Evolutionary conservation across 2,888 invertebrate genomes (phyloP).

Genomic region (Ethmia dodecea): DNA sequence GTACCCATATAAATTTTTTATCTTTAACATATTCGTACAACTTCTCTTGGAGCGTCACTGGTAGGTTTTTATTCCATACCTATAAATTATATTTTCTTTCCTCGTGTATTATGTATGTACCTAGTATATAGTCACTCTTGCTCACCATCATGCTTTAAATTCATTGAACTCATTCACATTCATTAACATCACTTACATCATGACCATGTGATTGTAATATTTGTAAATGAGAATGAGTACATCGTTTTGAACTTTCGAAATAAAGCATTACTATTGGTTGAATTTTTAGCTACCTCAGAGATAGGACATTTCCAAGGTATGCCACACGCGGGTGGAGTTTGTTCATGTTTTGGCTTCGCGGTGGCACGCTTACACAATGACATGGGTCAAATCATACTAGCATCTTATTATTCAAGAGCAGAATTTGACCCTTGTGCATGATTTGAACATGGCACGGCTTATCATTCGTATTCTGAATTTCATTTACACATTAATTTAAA

Average conservation of each 20-base stretch:
- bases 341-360: conserved; percentile 58
- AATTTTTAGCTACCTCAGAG: conserved; percentile 90
- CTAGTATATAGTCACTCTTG: not conserved
- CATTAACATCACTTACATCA: conserved; percentile 3
- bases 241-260: conserved; percentile 12
- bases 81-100: too few relatives aligned
- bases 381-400: conserved; percentile 23
- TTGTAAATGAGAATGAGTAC: not conserved
- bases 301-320: conserved; percentile 96
- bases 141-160: conserved; percentile 10
- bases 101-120: too few relatives aligned
- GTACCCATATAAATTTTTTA: too few relatives aligned
- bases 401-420: too few relatives aligned
- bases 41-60: not conserved
- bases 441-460: conserved; percentile 65
- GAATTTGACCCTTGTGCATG: too few relatives aligned
- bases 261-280: conserved; percentile 50
- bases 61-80: too few relatives aligned
- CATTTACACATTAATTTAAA: conserved; percentile 10
- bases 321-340: conserved; percentile 50
- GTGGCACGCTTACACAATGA: conserved; percentile 61
- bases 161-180: conserved; percentile 8
- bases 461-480: conserved; percentile 14
- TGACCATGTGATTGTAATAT: conserved; percentile 12
- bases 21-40: not conserved